Percentiles rank a stretch among this genome's conserved stretches.
Conservation (phyloP, 2,797 vertebrate genomes). For the Philypnodon macrostomus region DNA sequence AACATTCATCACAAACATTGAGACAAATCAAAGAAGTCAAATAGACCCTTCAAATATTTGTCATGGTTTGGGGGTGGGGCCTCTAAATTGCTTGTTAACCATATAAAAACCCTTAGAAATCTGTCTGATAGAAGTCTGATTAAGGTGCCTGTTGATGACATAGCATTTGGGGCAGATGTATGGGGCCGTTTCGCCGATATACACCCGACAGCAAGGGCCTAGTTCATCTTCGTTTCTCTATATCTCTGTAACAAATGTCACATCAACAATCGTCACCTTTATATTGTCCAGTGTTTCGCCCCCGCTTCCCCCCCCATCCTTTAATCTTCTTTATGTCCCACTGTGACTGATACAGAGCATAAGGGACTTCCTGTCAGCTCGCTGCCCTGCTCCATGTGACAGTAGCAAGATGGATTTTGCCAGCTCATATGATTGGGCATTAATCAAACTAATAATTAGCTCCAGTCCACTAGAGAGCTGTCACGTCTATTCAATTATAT, state of each 20-base stretch:
- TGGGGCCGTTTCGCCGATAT: too few relatives aligned
- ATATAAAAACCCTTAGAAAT: too few relatives aligned
- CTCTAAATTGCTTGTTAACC: too few relatives aligned
- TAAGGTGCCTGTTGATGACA: too few relatives aligned
- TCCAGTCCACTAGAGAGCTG: conserved; percentile 1
- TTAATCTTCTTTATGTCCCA: conserved; percentile 25
- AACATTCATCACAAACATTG: too few relatives aligned
- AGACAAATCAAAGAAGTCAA: too few relatives aligned
- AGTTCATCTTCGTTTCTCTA: conserved; percentile 30
- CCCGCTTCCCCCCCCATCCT: not conserved
- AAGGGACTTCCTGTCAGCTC: conserved; percentile 36
- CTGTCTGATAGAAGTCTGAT: too few relatives aligned
- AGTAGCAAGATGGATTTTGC: conserved; percentile 10
- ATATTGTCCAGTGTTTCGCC: not conserved
- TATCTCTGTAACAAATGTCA: conserved; percentile 37
- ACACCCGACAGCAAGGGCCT: too few relatives aligned
- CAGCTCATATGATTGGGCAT: conserved; percentile 20
- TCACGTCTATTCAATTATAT: not conserved
- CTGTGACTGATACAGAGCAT: conserved; percentile 41
- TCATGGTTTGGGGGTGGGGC: too few relatives aligned
- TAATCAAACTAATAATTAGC: conserved; percentile 26
- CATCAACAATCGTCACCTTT: conserved; percentile 18
- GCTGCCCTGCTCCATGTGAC: conserved; percentile 18
- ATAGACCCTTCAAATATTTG: too few relatives aligned
- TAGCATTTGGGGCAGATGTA: too few relatives aligned